phyloP scores from a whole-genome alignment of 1,140 invertebrate species.

The Drosophila sturtevanti region DNA sequence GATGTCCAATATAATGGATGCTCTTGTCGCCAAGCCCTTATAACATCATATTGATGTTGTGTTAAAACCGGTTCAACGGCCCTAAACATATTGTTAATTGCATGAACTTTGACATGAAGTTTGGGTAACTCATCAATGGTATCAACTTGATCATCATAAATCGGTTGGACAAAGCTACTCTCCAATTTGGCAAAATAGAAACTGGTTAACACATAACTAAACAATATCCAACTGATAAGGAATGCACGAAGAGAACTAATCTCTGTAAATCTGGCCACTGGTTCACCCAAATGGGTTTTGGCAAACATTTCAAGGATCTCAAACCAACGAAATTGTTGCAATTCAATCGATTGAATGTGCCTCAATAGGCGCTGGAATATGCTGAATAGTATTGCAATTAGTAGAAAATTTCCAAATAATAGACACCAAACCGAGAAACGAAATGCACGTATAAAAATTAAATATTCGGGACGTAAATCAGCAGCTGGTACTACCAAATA shows the following conservation, averaged over 20 bases:
- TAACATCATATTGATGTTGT: constrained; percentile 25
- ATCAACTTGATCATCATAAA: constrained; percentile 59
- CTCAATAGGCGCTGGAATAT: constrained; percentile 40
- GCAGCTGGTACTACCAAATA: constrained; percentile 70
- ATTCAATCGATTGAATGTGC: constrained; percentile 9
- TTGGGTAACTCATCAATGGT: constrained; percentile 40
- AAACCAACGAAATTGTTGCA: constrained; percentile 46
- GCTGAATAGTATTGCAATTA: constrained; percentile 22
- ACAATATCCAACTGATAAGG: constrained; percentile 70
- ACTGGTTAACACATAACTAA: constrained; percentile 69
- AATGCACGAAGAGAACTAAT: constrained; percentile 67
- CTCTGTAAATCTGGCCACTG: constrained; percentile 45
- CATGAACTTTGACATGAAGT: constrained; percentile 46
- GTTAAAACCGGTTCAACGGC: constrained; percentile 45
- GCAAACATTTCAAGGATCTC: constrained; percentile 64
- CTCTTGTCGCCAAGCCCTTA: background rate
- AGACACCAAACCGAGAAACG: constrained; percentile 54
- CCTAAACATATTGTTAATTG: constrained; percentile 51
- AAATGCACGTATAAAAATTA: constrained; percentile 70
- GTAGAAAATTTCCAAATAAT: constrained; percentile 51
- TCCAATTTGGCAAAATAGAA: constrained; percentile 77
- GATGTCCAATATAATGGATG: constrained; percentile 24
- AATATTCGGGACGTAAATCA: constrained; percentile 58
- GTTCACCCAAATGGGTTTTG: constrained; percentile 69
- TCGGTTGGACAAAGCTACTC: constrained; percentile 68